phyloP scores from a whole-genome alignment of 2,113 vertebrate species.

The Orientallactaga bullata region DNA sequence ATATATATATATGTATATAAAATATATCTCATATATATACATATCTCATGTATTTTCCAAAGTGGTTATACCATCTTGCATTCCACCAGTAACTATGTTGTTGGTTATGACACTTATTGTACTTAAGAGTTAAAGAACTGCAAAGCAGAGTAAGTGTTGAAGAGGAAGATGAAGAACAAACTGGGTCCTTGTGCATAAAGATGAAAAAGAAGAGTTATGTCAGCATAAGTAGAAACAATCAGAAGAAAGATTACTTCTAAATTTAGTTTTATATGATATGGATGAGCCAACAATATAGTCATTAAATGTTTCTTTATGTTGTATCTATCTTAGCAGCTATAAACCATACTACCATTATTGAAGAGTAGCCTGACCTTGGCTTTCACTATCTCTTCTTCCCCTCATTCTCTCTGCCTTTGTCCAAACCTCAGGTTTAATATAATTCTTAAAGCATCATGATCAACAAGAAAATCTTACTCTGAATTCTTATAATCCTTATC shows the following conservation, averaged over 20 bases:
- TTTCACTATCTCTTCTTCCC: not conserved
- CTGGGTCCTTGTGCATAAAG: not conserved
- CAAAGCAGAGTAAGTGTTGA: not conserved
- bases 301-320: not conserved
- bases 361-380: not conserved
- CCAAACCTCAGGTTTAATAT: not conserved
- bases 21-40: too few species aligned
- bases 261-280: not conserved
- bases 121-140: not conserved
- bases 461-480: slow-evolving; percentile 17
- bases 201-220: not conserved
- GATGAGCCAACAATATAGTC: not conserved
- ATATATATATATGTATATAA: too few species aligned
- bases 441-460: not conserved
- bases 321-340: not conserved
- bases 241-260: slow-evolving; percentile 36
- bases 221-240: not conserved
- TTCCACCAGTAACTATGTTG: not conserved
- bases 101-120: not conserved
- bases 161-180: not conserved
- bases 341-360: not conserved
- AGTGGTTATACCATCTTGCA: not conserved
- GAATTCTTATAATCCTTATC: not conserved
- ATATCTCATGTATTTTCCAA: too few species aligned
- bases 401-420: not conserved